Evolutionary conservation across 2,888 invertebrate genomes (phyloP), one percentile per base, ranked within the genome.

Genomic region (Rhaphigaster nebulosa): DNA sequence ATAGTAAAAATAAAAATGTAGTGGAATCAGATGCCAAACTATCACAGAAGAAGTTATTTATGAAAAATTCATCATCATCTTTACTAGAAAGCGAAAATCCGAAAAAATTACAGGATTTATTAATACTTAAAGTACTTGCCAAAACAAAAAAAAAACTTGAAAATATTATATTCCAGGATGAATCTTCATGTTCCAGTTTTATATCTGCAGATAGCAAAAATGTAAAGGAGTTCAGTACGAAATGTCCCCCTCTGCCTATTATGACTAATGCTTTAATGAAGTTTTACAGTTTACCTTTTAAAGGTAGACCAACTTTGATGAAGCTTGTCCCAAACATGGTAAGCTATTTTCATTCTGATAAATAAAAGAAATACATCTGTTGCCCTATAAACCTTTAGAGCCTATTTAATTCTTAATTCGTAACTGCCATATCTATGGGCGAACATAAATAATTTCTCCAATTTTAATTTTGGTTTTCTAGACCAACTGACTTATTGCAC

Each of bases 81-180:
- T n/a, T 15, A 34, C 29, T 18, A 1, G 70, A 76, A 8, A 38
- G 18, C 8, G 38, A 76, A 76, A 38, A 38, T 76, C 20, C 1
- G 8, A 76, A 38, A 76, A 76, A 23, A 38, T 15, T 23, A 20
- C 70, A 76, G 38, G 70, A 38, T 76, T 76, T 45, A 84, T 26
- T 34, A 3, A 45, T 84, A n/a, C 5, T 50, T 45, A 84, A 84
- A 50, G 13, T 84, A n/a, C 5, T 84, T 45, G 45, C 26, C 45
- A 84, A 45, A 50, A 45, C 84, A 45, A 84, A 50, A 84, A 84
- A 45, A 45, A 84, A 45, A 41, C 84, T 84, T 26, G 84, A 84
- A 50, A 84, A 50, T 84, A 84, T 84, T 84, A 5, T 84, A 84
- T 41, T n/a, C 13, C 84, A 84, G 26, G 84, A 84, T 4, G 45